Percentiles rank a stretch among this genome's conserved stretches.
phyloP scores from a whole-genome alignment of 2,113 vertebrate genomes.

The Arvicanthis niloticus region DNA sequence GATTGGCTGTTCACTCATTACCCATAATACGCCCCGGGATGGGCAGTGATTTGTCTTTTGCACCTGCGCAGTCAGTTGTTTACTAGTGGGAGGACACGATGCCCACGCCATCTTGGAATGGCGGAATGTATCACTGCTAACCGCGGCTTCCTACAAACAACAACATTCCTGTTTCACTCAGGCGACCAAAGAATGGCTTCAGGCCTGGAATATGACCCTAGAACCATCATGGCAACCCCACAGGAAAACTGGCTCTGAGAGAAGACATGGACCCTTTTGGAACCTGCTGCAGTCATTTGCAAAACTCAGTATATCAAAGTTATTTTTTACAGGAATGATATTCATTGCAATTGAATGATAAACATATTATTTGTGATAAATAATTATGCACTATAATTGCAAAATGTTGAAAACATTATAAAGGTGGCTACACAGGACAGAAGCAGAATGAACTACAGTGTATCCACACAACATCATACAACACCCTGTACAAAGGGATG shows the following conservation, averaged over 20 bases:
- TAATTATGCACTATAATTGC: neutral
- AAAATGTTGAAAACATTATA: constrained; percentile 23
- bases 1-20: no score
- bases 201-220: neutral
- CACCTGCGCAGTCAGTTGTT: no score
- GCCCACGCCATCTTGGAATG: no score
- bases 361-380: neutral
- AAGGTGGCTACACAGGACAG: neutral
- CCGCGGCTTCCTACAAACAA: no score
- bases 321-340: neutral
- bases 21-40: no score
- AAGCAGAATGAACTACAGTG: neutral
- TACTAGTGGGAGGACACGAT: no score
- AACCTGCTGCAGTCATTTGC: neutral
- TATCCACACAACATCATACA: neutral
- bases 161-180: neutral
- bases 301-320: constrained; percentile 3
- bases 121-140: no score
- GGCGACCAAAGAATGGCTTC: neutral
- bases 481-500: neutral
- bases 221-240: neutral
- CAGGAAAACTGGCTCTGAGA: neutral
- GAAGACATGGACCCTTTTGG: neutral
- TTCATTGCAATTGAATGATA: neutral
- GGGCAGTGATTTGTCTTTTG: no score